phyloP scores from a whole-genome alignment of 1,140 invertebrate genomes.

The Eulimnadia texana region DNA sequence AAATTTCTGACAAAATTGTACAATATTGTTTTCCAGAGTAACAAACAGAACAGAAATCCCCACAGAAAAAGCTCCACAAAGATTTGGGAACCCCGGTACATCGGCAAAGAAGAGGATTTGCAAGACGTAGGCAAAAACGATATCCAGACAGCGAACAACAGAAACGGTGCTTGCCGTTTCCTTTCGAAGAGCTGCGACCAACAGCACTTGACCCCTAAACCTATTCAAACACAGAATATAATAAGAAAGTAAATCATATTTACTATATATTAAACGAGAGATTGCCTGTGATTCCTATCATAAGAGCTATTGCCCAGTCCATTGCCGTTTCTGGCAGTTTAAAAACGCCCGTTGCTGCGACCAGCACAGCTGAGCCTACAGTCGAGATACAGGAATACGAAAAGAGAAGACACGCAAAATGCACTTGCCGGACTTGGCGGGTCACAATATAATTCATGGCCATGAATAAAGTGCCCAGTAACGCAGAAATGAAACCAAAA shows the following conservation, averaged over 20 bases:
- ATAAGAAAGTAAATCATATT: background rate
- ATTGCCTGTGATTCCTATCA: constrained; percentile 1
- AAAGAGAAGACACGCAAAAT: background rate
- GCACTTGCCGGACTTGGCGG: constrained; percentile 1
- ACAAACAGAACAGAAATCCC: background rate
- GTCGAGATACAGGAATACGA: constrained; percentile 1
- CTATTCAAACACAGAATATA: background rate
- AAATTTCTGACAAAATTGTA: too few species aligned
- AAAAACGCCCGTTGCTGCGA: background rate
- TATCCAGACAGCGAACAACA: constrained; percentile 2
- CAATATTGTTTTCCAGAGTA: too few species aligned
- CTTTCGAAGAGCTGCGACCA: background rate
- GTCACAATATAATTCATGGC: constrained; percentile 9
- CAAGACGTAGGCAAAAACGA: constrained; percentile 9
- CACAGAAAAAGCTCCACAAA: background rate
- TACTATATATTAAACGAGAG: background rate
- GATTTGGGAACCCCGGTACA: background rate
- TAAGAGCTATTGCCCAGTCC: constrained; percentile 2
- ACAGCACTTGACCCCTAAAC: constrained; percentile 1
- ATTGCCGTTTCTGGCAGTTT: background rate
- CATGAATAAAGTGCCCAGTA: constrained; percentile 2
- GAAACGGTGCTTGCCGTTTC: background rate
- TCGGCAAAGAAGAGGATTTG: constrained; percentile 3
- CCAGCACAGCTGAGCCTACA: background rate
- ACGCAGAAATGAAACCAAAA: background rate